Base-by-base conservation (phyloP, 2,113 vertebrate species). In the Triplophysa tibetana region DNA sequence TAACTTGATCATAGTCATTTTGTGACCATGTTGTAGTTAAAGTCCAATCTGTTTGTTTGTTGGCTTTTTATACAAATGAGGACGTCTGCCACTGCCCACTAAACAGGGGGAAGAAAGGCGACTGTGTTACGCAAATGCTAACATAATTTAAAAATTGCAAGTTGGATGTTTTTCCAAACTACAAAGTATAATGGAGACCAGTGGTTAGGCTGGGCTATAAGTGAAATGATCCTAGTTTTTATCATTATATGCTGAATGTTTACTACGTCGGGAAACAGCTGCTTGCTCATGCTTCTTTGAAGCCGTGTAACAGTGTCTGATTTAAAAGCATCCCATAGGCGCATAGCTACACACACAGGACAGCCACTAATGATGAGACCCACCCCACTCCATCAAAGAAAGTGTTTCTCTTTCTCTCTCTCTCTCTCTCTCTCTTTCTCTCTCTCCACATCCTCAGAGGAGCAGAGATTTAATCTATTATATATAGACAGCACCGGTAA, bases 271-370 rank as follows among this genome's bases (percentile, higher is more conserved):
- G 29, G 61, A 58, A 81, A 14, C 38, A 66, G n/a, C 68, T 81
- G 67, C 54, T 54, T 76, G 33, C 26, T n/a, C 64, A 21, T 54
- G 67, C 41, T 65, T 52, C 64, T 77, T 61, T 72, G 43, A 79
- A 63, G 12, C 73, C 72, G 56, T 61, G 29, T 48, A 45, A 62
- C 50, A 26, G 9, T 38, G 23, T 8, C 63, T 50, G 56, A 74
- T 67, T 77, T 83, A 78, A 81, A 78, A 41, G 65, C 21, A 9
- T 80, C 72, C 78, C 78, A 14, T 13, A 24, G 48, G 77, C 54
- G 70, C 61, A 41, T 19, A n/a, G 64, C 19, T 62, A 70, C 45
- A 45, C n/a, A 52, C 75, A 62, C 43, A 41, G 26, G 33, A 17
- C n/a, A 6, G 33, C 23, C 56, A 64, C 58, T 45, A 76, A 82